Evolutionary conservation across 2,888 invertebrate genomes (phyloP).

Genomic region (Amorpha juglandis): DNA sequence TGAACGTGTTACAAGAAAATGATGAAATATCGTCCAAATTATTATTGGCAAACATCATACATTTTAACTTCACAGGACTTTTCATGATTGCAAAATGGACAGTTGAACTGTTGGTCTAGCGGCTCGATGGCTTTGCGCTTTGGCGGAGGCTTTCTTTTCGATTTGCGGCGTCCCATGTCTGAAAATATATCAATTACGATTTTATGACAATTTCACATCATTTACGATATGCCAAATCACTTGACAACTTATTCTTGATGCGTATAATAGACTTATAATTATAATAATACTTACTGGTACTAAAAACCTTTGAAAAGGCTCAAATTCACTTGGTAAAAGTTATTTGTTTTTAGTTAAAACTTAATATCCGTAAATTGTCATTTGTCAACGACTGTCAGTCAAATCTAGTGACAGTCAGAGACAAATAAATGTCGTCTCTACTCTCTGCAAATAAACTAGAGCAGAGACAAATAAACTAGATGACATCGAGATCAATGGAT

Average conservation of each 20-base stretch:
- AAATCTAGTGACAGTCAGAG: too few species aligned
- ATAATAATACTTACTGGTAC: slow-evolving; percentile 3
- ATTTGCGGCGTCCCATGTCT: slow-evolving; percentile 97
- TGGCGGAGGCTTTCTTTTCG: slow-evolving; percentile 98
- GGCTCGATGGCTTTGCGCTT: slow-evolving; percentile 97
- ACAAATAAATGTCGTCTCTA: too few species aligned
- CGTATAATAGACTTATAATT: neutral
- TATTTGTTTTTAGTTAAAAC: too few species aligned
- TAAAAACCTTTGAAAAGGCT: neutral
- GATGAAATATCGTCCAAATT: neutral
- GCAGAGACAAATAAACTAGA: too few species aligned
- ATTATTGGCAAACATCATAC: slow-evolving; percentile 81
- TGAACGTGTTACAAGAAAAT: neutral
- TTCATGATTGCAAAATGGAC: slow-evolving; percentile 99
- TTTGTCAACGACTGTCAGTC: too few species aligned
- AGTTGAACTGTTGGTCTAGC: slow-evolving; percentile 97
- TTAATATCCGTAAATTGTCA: too few species aligned
- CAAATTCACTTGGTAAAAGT: too few species aligned
- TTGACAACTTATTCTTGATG: too few species aligned
- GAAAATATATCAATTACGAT: slow-evolving; percentile 29
- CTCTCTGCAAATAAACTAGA: too few species aligned
- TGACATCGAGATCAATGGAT: too few species aligned
- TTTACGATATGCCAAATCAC: too few species aligned
- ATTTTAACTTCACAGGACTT: slow-evolving; percentile 99
- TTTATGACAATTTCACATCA: too few species aligned